Percentiles rank a stretch among this genome's conserved stretches.
These are phyloP conservation scores for Lepidocyrtinus sp. DNA, from an alignment of 2,888 invertebrate species.

Conservation along the genomic window DNA sequence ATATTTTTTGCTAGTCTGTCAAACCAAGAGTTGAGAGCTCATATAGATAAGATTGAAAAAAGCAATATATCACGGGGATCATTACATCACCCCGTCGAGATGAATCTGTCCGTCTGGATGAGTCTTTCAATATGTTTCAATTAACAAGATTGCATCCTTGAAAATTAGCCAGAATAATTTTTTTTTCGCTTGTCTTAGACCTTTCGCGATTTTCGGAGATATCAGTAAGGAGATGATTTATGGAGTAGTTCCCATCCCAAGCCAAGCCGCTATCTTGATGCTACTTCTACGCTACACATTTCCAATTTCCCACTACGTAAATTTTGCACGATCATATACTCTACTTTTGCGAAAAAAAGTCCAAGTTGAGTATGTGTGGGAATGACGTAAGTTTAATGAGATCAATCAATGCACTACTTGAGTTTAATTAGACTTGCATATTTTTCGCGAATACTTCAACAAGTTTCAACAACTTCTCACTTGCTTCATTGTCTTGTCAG, in stretches of 20 bases:
- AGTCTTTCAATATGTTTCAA: constrained; percentile 21
- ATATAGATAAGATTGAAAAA: constrained; percentile 32
- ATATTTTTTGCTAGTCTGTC: constrained; percentile 31
- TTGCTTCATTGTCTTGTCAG: constrained; percentile 16
- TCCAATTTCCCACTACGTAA: neutral
- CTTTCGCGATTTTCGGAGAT: neutral
- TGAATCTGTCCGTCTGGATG: constrained; percentile 20
- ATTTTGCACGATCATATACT: neutral
- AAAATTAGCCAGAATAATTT: constrained; percentile 24
- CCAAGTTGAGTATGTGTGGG: neutral
- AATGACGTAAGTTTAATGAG: constrained; percentile 4
- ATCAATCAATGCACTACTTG: constrained; percentile 12
- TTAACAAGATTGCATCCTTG: constrained; percentile 30
- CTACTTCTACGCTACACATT: neutral
- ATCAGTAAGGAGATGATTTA: constrained; percentile 13
- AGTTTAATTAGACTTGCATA: neutral
- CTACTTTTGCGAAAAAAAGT: neutral
- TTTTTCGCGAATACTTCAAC: neutral
- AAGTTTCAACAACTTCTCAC: constrained; percentile 18
- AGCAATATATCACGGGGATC: constrained; percentile 7
- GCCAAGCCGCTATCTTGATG: neutral
- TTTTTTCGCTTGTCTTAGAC: neutral
- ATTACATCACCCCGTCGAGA: neutral
- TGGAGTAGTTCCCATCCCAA: constrained; percentile 12
- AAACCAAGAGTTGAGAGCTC: constrained; percentile 26